Base-by-base conservation (phyloP, 2,888 invertebrate genomes). In the Nowickia ferox region DNA sequence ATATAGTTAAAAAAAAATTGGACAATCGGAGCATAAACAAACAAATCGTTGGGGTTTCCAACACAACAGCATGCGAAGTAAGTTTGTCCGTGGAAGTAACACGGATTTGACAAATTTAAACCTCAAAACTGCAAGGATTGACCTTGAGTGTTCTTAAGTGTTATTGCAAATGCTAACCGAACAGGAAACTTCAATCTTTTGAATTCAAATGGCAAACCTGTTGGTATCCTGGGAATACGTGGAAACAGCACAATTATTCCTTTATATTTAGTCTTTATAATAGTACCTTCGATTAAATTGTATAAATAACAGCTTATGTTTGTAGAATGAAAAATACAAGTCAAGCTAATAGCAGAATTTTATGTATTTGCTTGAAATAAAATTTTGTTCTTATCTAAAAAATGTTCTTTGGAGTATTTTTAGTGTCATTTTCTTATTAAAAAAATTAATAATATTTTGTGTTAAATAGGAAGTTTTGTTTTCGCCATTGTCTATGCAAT, bases 181-280 rank as follows among this genome's bases (percentile, higher is more conserved):
- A 38, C 15, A 22, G 66, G 30, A 66, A 5, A 19, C 10, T 30
- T 2, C 30, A 30, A 30, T 30, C 30, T 30, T 4, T 30, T 30
- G 30, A 30, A 30, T 30, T 30, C 13, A 48, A 66, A 48, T 30
- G 19, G 51, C 6, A 66, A 48, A 51, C 17, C 51, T 51, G n/a
- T 51, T 5, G n/a, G n/a, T 53, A 10, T 53, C 48, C 30, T 46
- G 19, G 48, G 66, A 22, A 46, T 46, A 22, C 30, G 46, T 2
- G 15, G 51, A 1, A 66, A 19, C 66, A 46, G 30, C 44, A 46
- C 13, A 46, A 22, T 13, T n/a, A 8, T 44, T 63, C 63, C 17
- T 42, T 63, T 65, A 65, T 65, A 65, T n/a, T 42, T 65, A 2
- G 9, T 44, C 6, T 44, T 65, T 15, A 19, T 46, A 10, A 65